A percentile compares a stretch with the other conserved stretches of the same genome.
Evolutionary conservation across 2,797 vertebrate genomes (phyloP).

Genomic region (Dermochelys coriacea): DNA sequence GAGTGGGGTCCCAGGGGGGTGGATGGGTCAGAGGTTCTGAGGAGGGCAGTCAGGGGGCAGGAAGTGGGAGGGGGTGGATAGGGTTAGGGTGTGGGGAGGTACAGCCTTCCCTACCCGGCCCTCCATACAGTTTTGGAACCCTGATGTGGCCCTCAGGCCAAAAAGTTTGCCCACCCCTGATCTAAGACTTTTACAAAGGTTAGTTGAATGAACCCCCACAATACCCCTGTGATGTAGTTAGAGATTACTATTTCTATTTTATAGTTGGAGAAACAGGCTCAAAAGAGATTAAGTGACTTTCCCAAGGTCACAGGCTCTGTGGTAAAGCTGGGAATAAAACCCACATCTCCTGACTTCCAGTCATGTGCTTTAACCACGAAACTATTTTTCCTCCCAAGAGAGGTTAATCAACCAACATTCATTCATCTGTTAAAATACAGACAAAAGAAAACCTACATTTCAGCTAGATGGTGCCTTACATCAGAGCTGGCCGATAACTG

Average conservation of each 20-base stretch:
- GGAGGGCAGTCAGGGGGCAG: too few relatives aligned
- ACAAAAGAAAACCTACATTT: neutral
- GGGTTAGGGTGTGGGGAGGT: too few relatives aligned
- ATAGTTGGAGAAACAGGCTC: neutral
- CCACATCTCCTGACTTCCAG: neutral
- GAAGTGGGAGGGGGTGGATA: too few relatives aligned
- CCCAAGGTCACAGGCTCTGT: neutral
- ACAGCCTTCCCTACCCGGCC: too few relatives aligned
- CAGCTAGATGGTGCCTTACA: neutral
- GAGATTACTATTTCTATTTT: slow-evolving; percentile 7
- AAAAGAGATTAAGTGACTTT: neutral
- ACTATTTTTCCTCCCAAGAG: neutral
- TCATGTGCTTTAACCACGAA: neutral
- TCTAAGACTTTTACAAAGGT: neutral
- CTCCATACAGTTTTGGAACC: too few relatives aligned
- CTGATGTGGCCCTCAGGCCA: too few relatives aligned
- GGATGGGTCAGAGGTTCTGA: too few relatives aligned
- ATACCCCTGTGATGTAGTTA: neutral
- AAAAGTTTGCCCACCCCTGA: too few relatives aligned
- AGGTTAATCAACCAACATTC: neutral
- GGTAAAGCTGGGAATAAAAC: neutral
- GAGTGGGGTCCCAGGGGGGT: too few relatives aligned
- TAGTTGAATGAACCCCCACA: neutral
- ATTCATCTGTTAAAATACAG: neutral
- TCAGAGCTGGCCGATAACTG: neutral